A percentile compares a stretch with the other conserved stretches of the same genome.
These are phyloP conservation scores for Vespertilio murinus DNA, from an alignment of 2,797 vertebrate genomes.

Conservation along the genomic window DNA sequence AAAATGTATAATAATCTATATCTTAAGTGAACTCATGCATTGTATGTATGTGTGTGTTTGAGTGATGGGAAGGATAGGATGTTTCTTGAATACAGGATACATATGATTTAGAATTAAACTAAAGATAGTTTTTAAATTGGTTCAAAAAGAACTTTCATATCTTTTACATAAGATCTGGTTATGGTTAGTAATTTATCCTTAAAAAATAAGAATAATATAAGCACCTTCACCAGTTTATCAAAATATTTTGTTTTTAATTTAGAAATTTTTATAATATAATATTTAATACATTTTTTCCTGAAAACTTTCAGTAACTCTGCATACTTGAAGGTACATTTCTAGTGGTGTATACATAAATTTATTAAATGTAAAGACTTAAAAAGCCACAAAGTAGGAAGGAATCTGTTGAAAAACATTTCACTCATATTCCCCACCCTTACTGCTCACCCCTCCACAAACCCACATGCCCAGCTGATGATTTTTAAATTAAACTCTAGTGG, in stretches of 20 bases:
- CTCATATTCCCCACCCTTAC: background rate
- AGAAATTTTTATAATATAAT: background rate
- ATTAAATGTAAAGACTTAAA: background rate
- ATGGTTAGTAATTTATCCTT: background rate
- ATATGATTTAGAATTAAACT: background rate
- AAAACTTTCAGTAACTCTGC: background rate
- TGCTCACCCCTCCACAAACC: background rate
- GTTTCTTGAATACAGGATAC: background rate
- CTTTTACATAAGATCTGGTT: background rate
- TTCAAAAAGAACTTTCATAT: background rate
- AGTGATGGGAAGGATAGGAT: background rate
- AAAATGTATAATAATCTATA: background rate
- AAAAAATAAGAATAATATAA: background rate
- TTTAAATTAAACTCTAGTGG: slow-evolving; percentile 3
- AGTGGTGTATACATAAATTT: background rate
- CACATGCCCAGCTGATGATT: background rate
- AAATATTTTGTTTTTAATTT: background rate
- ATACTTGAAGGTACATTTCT: background rate
- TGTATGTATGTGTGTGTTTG: background rate
- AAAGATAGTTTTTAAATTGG: background rate
- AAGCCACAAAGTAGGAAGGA: background rate
- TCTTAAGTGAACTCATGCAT: background rate
- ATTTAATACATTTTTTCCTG: background rate
- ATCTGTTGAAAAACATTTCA: background rate
- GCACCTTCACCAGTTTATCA: background rate